Base-by-base conservation (phyloP, 1,140 invertebrate genomes). In the Bombus superbus region DNA sequence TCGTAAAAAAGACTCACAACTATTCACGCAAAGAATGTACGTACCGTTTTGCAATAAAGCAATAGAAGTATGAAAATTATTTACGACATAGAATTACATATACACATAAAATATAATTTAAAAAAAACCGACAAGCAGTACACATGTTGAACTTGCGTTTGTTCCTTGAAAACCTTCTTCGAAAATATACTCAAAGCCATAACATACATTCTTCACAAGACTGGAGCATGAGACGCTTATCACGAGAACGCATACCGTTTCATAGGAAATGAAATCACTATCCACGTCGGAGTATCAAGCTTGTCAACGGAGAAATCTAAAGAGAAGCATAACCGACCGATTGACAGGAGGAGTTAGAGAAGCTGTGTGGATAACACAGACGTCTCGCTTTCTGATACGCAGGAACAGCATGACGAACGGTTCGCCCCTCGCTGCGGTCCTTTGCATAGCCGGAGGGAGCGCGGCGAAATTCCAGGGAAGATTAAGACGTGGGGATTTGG, bases 401-500 rank as follows among this genome's bases (percentile, higher is more conserved):
- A 71, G 83, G 69, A 81, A 66, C 57, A 81, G 76, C 81, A 78
- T 90, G 87, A 91, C 87, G 90, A 91, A 82, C 84, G 81, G 78
- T 73, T 75, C 86, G 73, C 66, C 88, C 71, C 42, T 77, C 35
- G 71, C 47, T 53, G 47, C 68, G 85, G 83, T 88, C 89, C 83
- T 90, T 90, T 90, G 89, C 86, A 90, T 90, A 90, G 89, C 83
- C 86, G 68, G 81, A 88, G 89, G 83, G 89, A 72, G 71, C 77
- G 69, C 74, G 18, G 28, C 78, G 76, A 90, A 88, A 90, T 90
- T 90, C 84, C 89, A 83, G 74, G 84, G 75, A 88, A 91, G 86
- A 89, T 89, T 87, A 89, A 91, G 91, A 92, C 89, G 91, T 88
- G 88, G 86, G 83, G 91, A 92, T 92, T 92, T 90, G 77, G 84